Conservation (phyloP, 37 sponge, comb jelly and placozoan genomes). For the Theonella swinhoei region DNA sequence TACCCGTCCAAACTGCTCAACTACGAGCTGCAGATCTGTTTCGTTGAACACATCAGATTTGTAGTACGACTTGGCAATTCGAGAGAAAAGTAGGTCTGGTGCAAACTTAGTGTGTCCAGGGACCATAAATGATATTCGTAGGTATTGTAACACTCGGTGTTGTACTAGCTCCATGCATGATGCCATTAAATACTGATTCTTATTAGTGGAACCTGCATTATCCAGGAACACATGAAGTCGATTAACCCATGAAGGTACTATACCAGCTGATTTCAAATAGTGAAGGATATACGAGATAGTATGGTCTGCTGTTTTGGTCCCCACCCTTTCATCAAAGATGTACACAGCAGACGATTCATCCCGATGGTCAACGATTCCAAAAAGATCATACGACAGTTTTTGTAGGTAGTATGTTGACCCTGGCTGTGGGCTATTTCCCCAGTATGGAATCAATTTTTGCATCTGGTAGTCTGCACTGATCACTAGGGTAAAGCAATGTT, state of each 20-base stretch:
- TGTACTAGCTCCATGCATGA: slow-evolving; percentile 16
- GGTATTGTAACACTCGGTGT: slow-evolving; percentile 1
- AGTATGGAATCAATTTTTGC: slow-evolving; percentile 37
- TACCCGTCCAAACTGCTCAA: slow-evolving; percentile 2
- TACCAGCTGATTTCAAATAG: slow-evolving; percentile 11
- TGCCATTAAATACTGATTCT: slow-evolving; percentile 16
- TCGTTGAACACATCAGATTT: slow-evolving; percentile 35
- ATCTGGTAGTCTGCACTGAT: slow-evolving; percentile 53
- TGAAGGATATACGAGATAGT: slow-evolving; percentile 7
- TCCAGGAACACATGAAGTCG: slow-evolving; percentile 31
- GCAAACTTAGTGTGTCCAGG: slow-evolving; percentile 46
- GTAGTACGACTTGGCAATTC: slow-evolving; percentile 1
- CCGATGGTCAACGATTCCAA: slow-evolving; percentile 44
- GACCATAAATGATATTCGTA: slow-evolving; percentile 36
- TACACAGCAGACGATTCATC: slow-evolving; percentile 9
- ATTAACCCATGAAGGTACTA: slow-evolving; percentile 10
- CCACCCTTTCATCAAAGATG: slow-evolving; percentile 19
- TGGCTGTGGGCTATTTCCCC: slow-evolving; percentile 26
- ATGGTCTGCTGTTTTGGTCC: not conserved
- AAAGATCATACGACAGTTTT: slow-evolving; percentile 40
- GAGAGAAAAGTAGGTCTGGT: slow-evolving; percentile 44
- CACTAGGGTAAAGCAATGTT: slow-evolving; percentile 8
- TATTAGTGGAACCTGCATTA: slow-evolving; percentile 42
- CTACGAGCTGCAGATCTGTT: slow-evolving; percentile 11
- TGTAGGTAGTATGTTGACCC: slow-evolving; percentile 45